phyloP scores from a whole-genome alignment of 2,113 vertebrate species.

The Perccottus glenii region DNA sequence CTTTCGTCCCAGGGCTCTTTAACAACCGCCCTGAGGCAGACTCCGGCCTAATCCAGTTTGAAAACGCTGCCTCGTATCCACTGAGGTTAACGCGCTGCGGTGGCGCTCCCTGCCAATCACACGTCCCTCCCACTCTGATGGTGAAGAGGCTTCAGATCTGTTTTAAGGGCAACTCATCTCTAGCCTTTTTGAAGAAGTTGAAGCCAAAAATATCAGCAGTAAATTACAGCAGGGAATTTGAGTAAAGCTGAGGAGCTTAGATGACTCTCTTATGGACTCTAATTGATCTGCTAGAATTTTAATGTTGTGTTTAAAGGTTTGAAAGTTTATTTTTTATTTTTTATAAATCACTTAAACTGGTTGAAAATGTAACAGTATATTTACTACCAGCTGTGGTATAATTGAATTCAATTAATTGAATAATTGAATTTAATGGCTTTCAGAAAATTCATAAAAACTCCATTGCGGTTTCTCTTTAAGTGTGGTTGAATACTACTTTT shows the following conservation, averaged over 20 bases:
- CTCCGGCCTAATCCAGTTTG: slow-evolving; percentile 55
- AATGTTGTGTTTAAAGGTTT: too few relatives aligned
- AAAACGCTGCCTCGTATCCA: slow-evolving; percentile 47
- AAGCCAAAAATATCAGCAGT: slow-evolving; percentile 40
- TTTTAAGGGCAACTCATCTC: slow-evolving; percentile 35
- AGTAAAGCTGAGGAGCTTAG: slow-evolving; percentile 3
- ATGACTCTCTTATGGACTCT: neutral
- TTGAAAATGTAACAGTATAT: too few relatives aligned
- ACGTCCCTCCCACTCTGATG: slow-evolving; percentile 57
- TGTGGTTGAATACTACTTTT: too few relatives aligned
- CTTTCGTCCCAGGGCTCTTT: slow-evolving; percentile 47
- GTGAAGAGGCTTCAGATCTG: slow-evolving; percentile 51
- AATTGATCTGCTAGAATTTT: too few relatives aligned
- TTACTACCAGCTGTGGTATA: too few relatives aligned
- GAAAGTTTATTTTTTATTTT: too few relatives aligned
- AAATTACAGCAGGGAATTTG: slow-evolving; percentile 21
- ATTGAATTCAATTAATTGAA: too few relatives aligned
- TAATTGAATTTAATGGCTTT: too few relatives aligned
- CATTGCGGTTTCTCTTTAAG: too few relatives aligned
- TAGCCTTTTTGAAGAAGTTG: slow-evolving; percentile 26
- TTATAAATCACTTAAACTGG: too few relatives aligned
- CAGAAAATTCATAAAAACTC: too few relatives aligned
- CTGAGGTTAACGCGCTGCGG: slow-evolving; percentile 41
- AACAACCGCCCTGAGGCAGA: slow-evolving; percentile 60
- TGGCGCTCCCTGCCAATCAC: slow-evolving; percentile 48